Evolutionary conservation across 1,140 invertebrate genomes (phyloP), one percentile per base, ranked within the genome.

Genomic region (Brachystomella parvula): DNA sequence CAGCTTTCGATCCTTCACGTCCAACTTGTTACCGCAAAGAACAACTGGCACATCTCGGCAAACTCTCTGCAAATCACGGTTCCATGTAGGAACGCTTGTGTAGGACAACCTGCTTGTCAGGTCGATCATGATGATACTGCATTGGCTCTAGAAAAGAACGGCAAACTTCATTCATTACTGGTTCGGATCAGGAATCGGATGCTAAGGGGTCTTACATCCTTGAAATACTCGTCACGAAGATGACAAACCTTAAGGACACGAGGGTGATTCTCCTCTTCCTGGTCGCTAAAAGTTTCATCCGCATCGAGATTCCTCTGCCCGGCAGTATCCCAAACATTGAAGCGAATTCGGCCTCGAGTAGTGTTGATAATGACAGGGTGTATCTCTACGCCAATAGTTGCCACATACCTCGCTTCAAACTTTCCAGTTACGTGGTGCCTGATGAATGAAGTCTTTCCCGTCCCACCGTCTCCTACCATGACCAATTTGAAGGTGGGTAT

Each of bases 361-460:
- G 57, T 58, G 57, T 58, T 29, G 29, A 58, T 29, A 26, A 28
- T 29, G 24, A 58, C 6, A 30, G 29, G 29, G 9, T 58, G 24
- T 12, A 58, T 21, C 26, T 58, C 29, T 6, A 58, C 29, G 2
- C 29, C 29, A 29, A 6, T 3, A 29, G 57, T 58, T 9, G 29
- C 21, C 12, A 6, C 21, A 30, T 58, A 58, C 24, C 29, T 30
- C 21, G 12, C 15, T 9, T 58, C 49, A 53, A 53, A 53, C 3
- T 53, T 21, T 53, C 49, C 49, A 53, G 9, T n/a, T 21, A 53
- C 9, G 24, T 53, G 49, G 24, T 21, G 49, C 24, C 24, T 53
- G 49, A 53, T 21, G 24, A 53, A 53, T 15, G 49, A n/a, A 53
- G 49, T 53, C 24, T 53, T 53, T 24, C 49, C 49, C 24, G 49